Percentiles rank a stretch among this genome's conserved stretches.
phyloP scores from a whole-genome alignment of 2,797 vertebrate species.

The Paramormyrops hopkinsi region DNA sequence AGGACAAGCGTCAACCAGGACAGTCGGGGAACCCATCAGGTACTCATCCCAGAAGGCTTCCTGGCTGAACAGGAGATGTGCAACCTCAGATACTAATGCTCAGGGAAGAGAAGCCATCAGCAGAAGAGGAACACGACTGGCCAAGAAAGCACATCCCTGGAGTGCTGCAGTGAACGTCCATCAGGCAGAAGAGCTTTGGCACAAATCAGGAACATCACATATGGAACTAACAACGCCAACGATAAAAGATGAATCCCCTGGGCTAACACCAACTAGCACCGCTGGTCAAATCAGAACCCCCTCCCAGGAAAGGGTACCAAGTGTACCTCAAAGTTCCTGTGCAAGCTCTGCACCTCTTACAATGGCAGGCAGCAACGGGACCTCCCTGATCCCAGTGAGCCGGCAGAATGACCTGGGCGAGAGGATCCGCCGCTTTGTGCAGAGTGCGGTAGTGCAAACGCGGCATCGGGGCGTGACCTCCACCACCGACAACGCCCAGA shows the following conservation, averaged over 20 bases:
- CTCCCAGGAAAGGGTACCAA: not conserved
- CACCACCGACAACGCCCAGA: conserved; percentile 18
- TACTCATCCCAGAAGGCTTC: not conserved
- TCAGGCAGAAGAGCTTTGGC: not conserved
- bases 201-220: not conserved
- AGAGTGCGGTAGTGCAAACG: conserved; percentile 25
- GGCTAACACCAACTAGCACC: not conserved
- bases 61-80: not conserved
- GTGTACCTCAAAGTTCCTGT: not conserved
- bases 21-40: not conserved
- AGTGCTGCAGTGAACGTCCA: not conserved
- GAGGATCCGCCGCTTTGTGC: conserved; percentile 27
- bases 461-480: not conserved
- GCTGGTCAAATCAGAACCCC: not conserved
- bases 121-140: not conserved
- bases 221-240: not conserved
- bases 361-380: not conserved
- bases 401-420: not conserved
- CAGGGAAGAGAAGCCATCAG: not conserved
- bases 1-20: not conserved
- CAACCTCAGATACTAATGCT: not conserved
- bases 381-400: not conserved
- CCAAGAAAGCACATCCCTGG: not conserved
- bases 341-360: not conserved
- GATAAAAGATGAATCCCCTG: not conserved